Evolutionary conservation across 2,797 vertebrate genomes (phyloP), one percentile per base, ranked within the genome.

Genomic region (Danio kyathit): DNA sequence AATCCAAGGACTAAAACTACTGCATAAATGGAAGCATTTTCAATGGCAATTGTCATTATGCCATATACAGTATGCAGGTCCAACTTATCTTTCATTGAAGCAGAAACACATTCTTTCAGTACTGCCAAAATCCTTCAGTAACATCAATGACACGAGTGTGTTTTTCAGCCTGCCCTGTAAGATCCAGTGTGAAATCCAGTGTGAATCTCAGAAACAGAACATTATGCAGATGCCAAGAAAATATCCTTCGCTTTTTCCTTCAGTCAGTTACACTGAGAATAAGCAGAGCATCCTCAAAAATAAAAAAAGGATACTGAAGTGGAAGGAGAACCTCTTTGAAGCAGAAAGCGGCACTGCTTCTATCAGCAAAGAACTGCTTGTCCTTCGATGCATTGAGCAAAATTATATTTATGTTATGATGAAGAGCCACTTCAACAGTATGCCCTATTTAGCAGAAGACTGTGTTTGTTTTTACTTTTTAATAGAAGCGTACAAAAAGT

Each of bases 241-340:
- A 52, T 2, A 5, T 43, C 17, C 46, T 16, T 44, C 0, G 12
- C 40, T 65, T 19, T 43, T 70, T 17, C 60, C 48, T 21, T 54
- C 38, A 52, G 4, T 14, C 38, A 17, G 73, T 80, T 51, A 84
- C 70, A 73, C 64, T 54, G 73, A 71, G 65, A 61, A 81, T 38
- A 80, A 63, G 70, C 72, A 71, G 74, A 80, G 61, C 78, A 14
- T 82, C 46, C 43, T 65, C 17, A 21, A 52, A 85, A 82, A 84
- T 46, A 43, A 74, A 29, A 82, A 86, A 90, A 76, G 1, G n/a
- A 64, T 56, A 71, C 80, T 70, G 59, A n/a, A 38, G 46, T 14
- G 44, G 12, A 11, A 48, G 8, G 51, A 74, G 17, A 44, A 49
- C 67, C 14, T 3, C 46, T 80, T 82, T 71, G 64, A 87, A 77